Evolutionary conservation across 2,797 vertebrate species (phyloP).

Genomic region (Coranthus polyacanthus): DNA sequence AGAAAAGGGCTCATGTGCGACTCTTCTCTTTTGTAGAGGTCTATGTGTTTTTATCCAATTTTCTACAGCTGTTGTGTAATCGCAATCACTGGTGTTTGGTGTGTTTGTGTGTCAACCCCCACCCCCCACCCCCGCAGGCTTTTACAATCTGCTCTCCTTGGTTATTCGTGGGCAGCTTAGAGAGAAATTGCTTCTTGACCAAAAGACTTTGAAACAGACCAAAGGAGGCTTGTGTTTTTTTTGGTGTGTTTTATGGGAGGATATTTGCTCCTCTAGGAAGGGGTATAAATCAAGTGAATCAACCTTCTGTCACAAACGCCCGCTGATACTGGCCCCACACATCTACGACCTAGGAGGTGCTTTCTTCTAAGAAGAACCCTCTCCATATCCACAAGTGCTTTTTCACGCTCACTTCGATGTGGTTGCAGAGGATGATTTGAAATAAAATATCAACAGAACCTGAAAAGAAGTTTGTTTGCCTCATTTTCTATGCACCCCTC

Average conservation of each 20-base stretch:
- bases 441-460: constrained; percentile 47
- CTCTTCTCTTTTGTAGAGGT: constrained; percentile 14
- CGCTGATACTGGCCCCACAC: neutral
- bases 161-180: neutral
- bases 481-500: neutral
- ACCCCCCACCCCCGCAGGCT: neutral
- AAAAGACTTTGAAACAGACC: constrained; percentile 2
- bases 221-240: constrained; percentile 12
- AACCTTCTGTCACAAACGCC: constrained; percentile 4
- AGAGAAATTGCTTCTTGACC: constrained; percentile 8
- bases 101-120: neutral
- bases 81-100: neutral
- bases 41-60: constrained; percentile 39
- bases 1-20: neutral
- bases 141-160: constrained; percentile 1
- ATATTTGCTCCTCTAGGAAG: constrained; percentile 14
- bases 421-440: constrained; percentile 4
- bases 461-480: neutral
- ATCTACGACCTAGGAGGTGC: constrained; percentile 16
- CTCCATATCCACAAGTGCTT: constrained; percentile 20
- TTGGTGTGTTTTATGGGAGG: constrained; percentile 27
- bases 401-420: constrained; percentile 3
- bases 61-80: constrained; percentile 23
- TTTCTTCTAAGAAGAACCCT: constrained; percentile 73
- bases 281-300: constrained; percentile 2